phyloP scores from a whole-genome alignment of 2,113 vertebrate genomes.

The Phodopus roborovskii region DNA sequence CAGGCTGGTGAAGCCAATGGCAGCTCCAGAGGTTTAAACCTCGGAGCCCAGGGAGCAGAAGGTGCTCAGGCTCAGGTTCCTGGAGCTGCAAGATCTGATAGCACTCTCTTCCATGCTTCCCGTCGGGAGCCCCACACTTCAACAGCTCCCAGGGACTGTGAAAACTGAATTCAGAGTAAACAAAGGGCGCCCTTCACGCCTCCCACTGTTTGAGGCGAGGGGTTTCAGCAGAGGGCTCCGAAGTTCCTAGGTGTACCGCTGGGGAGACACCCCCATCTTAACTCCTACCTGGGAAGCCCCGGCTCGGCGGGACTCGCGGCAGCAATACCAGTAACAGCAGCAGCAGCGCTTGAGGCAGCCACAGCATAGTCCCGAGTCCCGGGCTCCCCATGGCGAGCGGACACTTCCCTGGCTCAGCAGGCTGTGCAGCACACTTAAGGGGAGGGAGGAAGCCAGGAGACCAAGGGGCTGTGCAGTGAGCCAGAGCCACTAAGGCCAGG shows the following conservation, averaged over 20 bases:
- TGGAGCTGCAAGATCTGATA: fast-evolving
- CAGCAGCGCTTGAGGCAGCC: constrained; percentile 52
- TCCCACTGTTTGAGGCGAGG: not conserved
- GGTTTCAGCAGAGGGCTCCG: not conserved
- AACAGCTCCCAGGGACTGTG: not conserved
- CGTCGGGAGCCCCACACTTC: not conserved
- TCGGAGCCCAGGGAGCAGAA: constrained; percentile 6
- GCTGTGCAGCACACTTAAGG: constrained; percentile 44
- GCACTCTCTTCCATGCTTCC: not conserved
- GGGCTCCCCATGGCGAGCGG: constrained; percentile 81
- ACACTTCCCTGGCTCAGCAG: not conserved
- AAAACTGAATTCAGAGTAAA: not conserved
- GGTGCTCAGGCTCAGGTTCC: not conserved
- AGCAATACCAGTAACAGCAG: not conserved
- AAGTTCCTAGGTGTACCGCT: not conserved
- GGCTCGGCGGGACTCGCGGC: constrained; percentile 41
- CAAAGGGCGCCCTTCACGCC: constrained; percentile 47
- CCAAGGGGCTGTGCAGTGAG: constrained; percentile 53
- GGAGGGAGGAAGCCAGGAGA: constrained; percentile 34
- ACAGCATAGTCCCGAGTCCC: constrained; percentile 64
- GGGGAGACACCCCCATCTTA: not conserved
- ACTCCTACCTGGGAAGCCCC: constrained; percentile 79
- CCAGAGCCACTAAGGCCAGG: constrained; percentile 21
- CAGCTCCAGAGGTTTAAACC: not conserved
- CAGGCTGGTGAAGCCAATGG: not conserved